Conservation (phyloP, 2,113 vertebrate genomes). For the Oreochromis tanganicae region DNA sequence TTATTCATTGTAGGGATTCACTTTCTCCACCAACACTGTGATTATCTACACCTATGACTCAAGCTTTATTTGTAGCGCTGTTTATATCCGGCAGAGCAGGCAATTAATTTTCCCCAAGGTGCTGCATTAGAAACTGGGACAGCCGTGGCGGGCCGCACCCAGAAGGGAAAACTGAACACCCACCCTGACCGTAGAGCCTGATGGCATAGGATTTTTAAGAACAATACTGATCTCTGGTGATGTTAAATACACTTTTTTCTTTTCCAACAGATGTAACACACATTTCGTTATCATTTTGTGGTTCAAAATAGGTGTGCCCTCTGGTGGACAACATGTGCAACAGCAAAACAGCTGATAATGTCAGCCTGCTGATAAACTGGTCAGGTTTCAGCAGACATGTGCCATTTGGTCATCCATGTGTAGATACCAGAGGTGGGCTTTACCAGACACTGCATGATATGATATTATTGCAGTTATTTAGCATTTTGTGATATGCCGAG, state of each 20-base stretch:
- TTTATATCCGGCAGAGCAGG: neutral
- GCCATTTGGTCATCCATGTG: neutral
- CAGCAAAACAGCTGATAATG: neutral
- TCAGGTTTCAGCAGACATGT: neutral
- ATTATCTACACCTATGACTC: neutral
- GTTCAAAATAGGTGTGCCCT: neutral
- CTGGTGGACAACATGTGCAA: neutral
- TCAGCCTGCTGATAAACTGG: neutral
- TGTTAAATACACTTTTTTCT: rapidly evolving
- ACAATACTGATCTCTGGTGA: neutral
- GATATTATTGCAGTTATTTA: too few relatives aligned
- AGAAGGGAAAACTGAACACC: neutral
- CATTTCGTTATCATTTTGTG: neutral
- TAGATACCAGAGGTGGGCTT: too few relatives aligned
- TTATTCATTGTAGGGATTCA: neutral
- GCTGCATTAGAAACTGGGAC: neutral
- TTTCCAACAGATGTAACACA: neutral
- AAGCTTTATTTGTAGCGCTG: neutral
- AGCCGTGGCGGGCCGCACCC: neutral
- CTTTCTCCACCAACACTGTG: neutral
- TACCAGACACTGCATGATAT: neutral
- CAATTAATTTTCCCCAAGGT: neutral
- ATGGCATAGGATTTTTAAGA: neutral
- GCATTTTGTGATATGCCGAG: neutral
- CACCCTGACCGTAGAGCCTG: neutral